A percentile compares a stretch with the other conserved stretches of the same genome.
phyloP scores from a whole-genome alignment of 2,797 vertebrate species.

The Huso huso region DNA sequence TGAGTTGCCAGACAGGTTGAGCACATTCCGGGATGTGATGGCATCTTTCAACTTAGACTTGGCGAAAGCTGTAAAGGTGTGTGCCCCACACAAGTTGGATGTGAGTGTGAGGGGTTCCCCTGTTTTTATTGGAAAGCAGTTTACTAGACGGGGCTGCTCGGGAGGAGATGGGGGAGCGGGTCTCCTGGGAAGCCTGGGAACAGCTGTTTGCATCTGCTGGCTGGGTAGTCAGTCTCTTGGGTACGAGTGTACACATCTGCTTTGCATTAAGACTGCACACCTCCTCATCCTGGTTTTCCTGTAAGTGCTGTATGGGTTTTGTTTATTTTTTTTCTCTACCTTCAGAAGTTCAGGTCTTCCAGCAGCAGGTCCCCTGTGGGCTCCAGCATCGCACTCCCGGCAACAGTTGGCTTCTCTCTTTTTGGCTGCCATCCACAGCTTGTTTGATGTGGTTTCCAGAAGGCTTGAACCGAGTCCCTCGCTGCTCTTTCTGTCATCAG shows the following conservation, averaged over 20 bases:
- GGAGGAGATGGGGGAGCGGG: neutral
- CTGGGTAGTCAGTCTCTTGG: neutral
- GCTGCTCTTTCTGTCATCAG: constrained; percentile 65
- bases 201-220: neutral
- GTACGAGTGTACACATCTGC: neutral
- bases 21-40: no score
- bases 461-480: constrained; percentile 64
- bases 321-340: neutral
- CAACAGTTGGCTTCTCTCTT: constrained; percentile 65
- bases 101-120: no score
- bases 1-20: no score
- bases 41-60: no score
- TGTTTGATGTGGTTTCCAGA: constrained; percentile 76
- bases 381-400: constrained; percentile 21
- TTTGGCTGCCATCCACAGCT: constrained; percentile 60
- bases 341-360: constrained; percentile 1
- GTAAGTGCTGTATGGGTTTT: neutral
- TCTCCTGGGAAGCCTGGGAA: neutral
- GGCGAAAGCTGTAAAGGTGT: no score
- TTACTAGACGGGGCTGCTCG: neutral
- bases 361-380: neutral
- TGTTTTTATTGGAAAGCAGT: no score
- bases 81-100: no score
- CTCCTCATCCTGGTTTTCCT: neutral
- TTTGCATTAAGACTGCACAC: neutral